Base-by-base conservation (phyloP, 2,797 vertebrate genomes). In the Acestrorhynchus altus region DNA sequence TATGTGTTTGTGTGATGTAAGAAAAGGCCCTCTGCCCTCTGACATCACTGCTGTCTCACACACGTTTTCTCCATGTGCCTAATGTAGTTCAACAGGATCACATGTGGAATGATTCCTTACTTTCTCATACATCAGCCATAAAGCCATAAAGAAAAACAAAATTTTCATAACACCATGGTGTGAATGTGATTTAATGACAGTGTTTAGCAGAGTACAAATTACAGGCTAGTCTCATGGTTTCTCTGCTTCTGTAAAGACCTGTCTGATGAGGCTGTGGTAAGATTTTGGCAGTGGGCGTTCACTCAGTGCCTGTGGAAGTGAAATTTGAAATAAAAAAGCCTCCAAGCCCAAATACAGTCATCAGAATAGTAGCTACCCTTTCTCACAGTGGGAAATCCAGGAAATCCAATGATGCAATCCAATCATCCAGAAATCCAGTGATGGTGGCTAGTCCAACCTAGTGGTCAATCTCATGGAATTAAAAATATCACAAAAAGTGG, bases 141-240 rank as follows among this genome's bases (percentile, higher is more conserved):
- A 73, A 42, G 67, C 54, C 24, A 47, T 35, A 44, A 68, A 63
- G 16, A 65, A 56, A 57, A 57, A 59, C 67, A 40, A 46, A 69
- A 69, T 42, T 74, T 70, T 70, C 49, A 57, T 76, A 70, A 77
- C 49, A 63, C 66, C 44, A 69, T 64, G 47, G 69, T 47, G 15
- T 12, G 78, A 79, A 84, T 85, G 87, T 88, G 89, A 90, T 90
- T 93, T 83, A 89, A 88, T 77, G 46, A 73, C 64, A 81, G 54
- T 24, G 40, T 64, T n/a, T n/a, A 15, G 42, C 67, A 44, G 13
- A 83, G 85, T 87, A 81, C 73, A 86, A 83, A 86, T 87, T 82
- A 51, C 39, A 85, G 79, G 71, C 70, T 74, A 71, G 63, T 69
- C 49, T 74, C 84, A 83, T 86, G 82, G 87, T 83, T 89, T 85